Evolutionary conservation across 2,888 invertebrate genomes (phyloP).

Genomic region (Pterostichus madidus): DNA sequence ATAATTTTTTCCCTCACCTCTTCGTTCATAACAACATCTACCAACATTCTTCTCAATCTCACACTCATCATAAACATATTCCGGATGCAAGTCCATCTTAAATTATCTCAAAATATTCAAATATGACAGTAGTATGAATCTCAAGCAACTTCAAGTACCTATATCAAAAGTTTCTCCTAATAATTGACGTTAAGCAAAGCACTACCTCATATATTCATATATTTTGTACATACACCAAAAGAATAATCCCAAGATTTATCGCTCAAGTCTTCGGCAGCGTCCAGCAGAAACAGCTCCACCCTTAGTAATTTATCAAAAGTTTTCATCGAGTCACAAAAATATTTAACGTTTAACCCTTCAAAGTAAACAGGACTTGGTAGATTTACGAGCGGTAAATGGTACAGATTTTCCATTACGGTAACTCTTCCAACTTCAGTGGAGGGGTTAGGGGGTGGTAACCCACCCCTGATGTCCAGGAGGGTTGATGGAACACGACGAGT

Average conservation of each 20-base stretch:
- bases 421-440: neutral
- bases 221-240: too few relatives aligned
- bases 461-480: too few relatives aligned
- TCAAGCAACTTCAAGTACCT: neutral
- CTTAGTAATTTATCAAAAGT: constrained; percentile 57
- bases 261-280: constrained; percentile 16
- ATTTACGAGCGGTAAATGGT: constrained; percentile 62
- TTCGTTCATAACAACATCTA: too few relatives aligned
- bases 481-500: constrained; percentile 30
- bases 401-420: constrained; percentile 65
- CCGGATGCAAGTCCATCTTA: too few relatives aligned
- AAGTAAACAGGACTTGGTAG: constrained; percentile 54
- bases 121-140: too few relatives aligned
- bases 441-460: neutral
- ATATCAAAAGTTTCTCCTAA: neutral
- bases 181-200: constrained; percentile 45
- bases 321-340: constrained; percentile 64
- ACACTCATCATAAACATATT: too few relatives aligned
- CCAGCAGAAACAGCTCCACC: neutral
- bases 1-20: too few relatives aligned
- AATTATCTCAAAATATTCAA: too few relatives aligned
- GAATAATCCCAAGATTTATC: constrained; percentile 29
- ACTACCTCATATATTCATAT: constrained; percentile 12
- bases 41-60: too few relatives aligned
- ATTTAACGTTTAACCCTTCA: constrained; percentile 54